A percentile compares a stretch with the other conserved stretches of the same genome.
Conservation (phyloP, 2,797 vertebrate genomes). For the Thaleichthys pacificus region DNA sequence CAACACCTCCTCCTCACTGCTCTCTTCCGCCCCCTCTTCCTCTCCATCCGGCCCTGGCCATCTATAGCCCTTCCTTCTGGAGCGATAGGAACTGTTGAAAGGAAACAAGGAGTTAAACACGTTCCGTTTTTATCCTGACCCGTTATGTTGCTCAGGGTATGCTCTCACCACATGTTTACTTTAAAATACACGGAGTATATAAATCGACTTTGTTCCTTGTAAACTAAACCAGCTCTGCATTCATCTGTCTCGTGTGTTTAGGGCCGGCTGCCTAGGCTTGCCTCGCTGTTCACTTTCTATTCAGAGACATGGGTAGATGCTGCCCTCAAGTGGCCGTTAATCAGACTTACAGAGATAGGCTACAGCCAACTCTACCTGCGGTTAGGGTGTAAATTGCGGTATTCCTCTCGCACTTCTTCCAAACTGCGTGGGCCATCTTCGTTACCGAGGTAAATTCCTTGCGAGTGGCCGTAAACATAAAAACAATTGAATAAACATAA, state of each 20-base stretch:
- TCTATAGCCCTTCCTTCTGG: slow-evolving; percentile 33
- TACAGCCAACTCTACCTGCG: slow-evolving; percentile 49
- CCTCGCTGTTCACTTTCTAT: no score
- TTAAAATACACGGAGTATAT: no score
- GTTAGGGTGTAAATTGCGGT: slow-evolving; percentile 58
- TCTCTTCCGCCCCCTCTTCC: slow-evolving; percentile 23
- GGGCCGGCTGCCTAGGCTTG: no score
- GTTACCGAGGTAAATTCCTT: slow-evolving; percentile 67
- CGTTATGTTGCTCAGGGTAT: neutral
- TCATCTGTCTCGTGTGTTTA: neutral
- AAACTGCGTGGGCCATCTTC: slow-evolving; percentile 67
- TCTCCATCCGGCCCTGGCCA: slow-evolving; percentile 13
- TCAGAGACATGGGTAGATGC: slow-evolving; percentile 12
- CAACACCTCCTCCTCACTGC: neutral
- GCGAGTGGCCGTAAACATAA: slow-evolving; percentile 17
- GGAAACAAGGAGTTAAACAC: neutral
- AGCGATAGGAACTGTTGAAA: slow-evolving; percentile 35
- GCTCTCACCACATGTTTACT: neutral
- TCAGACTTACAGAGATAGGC: neutral
- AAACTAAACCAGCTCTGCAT: neutral
- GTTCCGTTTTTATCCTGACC: neutral
- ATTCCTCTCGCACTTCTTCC: slow-evolving; percentile 75
- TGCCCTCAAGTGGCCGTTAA: slow-evolving; percentile 35
- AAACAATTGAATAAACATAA: slow-evolving; percentile 17
- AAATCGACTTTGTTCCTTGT: no score